Evolutionary conservation across 2,113 vertebrate species (phyloP).

Genomic region (Erythrocercus mccallii): DNA sequence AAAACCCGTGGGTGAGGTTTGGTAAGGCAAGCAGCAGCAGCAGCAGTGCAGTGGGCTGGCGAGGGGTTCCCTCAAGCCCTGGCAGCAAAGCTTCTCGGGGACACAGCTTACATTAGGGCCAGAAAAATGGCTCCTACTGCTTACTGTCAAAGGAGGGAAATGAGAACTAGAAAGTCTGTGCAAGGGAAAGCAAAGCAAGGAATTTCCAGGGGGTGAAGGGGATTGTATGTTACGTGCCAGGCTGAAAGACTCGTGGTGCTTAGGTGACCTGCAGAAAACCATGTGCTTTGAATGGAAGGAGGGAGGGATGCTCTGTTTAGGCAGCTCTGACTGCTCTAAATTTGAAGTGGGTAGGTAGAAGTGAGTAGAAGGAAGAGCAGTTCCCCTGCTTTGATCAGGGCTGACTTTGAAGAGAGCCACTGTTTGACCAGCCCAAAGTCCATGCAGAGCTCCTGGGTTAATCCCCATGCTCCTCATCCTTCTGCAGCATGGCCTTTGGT

Average conservation of each 20-base stretch:
- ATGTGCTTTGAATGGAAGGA: not conserved
- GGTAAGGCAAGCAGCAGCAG: not conserved
- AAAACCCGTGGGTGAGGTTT: not conserved
- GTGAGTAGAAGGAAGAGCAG: not conserved
- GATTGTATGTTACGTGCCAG: not conserved
- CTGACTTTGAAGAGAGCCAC: not conserved
- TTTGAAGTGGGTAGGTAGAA: not conserved
- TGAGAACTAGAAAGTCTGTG: not conserved
- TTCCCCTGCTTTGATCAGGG: not conserved
- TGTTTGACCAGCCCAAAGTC: not conserved
- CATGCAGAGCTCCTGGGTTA: not conserved
- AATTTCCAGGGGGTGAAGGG: not conserved
- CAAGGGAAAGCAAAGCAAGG: not conserved
- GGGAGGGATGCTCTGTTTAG: not conserved
- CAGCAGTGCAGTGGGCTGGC: not conserved
- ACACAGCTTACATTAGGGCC: not conserved
- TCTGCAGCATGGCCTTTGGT: not conserved
- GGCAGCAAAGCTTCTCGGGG: not conserved
- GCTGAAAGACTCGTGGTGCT: not conserved
- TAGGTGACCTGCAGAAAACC: not conserved
- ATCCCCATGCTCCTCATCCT: not conserved
- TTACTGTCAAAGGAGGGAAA: not conserved
- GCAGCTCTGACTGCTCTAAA: not conserved
- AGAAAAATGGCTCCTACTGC: not conserved
- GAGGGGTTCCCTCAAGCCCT: not conserved